These are phyloP conservation scores for Epinephelus lanceolatus DNA, from an alignment of 2,113 vertebrate genomes.

Conservation along the genomic window DNA sequence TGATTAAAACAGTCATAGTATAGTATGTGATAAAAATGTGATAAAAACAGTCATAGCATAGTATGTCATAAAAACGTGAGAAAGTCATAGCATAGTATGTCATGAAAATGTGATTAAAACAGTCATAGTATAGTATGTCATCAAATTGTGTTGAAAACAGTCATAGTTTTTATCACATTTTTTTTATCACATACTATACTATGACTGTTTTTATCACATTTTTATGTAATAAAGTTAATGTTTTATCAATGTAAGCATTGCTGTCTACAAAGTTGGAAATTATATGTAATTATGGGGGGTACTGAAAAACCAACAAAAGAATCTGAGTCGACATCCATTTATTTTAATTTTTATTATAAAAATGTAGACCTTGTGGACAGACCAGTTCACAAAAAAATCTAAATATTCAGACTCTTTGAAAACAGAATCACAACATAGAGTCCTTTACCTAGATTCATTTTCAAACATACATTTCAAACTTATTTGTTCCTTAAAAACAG, in stretches of 20 bases:
- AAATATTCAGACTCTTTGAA: conserved; percentile 71
- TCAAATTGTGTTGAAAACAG: too few relatives aligned
- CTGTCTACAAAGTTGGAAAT: too few relatives aligned
- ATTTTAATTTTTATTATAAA: conserved; percentile 76
- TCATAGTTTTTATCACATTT: too few relatives aligned
- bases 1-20: too few relatives aligned
- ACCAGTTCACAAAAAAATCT: conserved; percentile 71
- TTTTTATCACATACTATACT: neutral
- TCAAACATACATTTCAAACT: conserved; percentile 51
- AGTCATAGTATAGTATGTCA: too few relatives aligned
- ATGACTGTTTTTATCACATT: neutral
- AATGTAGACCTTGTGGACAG: conserved; percentile 72
- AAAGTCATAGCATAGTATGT: too few relatives aligned
- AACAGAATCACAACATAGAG: conserved; percentile 66
- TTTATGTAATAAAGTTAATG: too few relatives aligned
- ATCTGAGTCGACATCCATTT: conserved; percentile 18
- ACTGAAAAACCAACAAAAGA: conserved; percentile 5
- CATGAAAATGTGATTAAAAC: too few relatives aligned
- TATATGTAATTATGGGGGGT: neutral
- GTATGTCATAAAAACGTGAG: too few relatives aligned
- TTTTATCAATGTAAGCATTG: too few relatives aligned
- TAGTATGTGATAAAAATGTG: too few relatives aligned
- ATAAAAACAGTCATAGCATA: too few relatives aligned
- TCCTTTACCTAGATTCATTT: conserved; percentile 51
- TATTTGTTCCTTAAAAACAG: conserved; percentile 62